A percentile compares a stretch with the other conserved stretches of the same genome.
These are phyloP conservation scores for Allacma fusca DNA, from an alignment of 2,888 invertebrate genomes.

Conservation along the genomic window DNA sequence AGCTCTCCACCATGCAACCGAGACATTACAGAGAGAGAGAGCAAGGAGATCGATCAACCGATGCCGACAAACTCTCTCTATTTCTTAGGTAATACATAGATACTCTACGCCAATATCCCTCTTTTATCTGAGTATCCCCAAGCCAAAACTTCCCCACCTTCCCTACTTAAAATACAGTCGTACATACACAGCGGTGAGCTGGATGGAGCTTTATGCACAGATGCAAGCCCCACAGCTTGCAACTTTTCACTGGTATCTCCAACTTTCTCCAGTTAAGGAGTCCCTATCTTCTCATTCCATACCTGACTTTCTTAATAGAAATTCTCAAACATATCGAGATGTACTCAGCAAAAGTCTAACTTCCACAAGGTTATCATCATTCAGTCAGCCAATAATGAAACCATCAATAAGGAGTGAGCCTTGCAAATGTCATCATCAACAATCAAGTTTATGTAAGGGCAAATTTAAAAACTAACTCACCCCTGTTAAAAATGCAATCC, in stretches of 20 bases:
- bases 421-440: too few species aligned
- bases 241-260: neutral
- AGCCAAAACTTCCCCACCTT: slow-evolving; percentile 32
- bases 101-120: slow-evolving; percentile 25
- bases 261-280: neutral
- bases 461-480: too few species aligned
- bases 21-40: neutral
- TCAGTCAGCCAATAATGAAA: too few species aligned
- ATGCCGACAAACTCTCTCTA: slow-evolving; percentile 28
- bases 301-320: neutral
- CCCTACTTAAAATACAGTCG: neutral
- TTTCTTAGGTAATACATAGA: slow-evolving; percentile 14
- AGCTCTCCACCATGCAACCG: slow-evolving; percentile 6
- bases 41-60: slow-evolving; percentile 38
- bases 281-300: neutral
- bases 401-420: too few species aligned
- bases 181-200: neutral
- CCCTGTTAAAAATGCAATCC: too few species aligned
- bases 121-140: slow-evolving; percentile 31
- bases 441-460: too few species aligned
- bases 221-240: neutral
- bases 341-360: too few species aligned
- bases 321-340: too few species aligned
- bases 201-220: neutral
- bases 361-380: too few species aligned